Conservation (phyloP, 2,888 invertebrate species). For the Esperia sulphurella region DNA sequence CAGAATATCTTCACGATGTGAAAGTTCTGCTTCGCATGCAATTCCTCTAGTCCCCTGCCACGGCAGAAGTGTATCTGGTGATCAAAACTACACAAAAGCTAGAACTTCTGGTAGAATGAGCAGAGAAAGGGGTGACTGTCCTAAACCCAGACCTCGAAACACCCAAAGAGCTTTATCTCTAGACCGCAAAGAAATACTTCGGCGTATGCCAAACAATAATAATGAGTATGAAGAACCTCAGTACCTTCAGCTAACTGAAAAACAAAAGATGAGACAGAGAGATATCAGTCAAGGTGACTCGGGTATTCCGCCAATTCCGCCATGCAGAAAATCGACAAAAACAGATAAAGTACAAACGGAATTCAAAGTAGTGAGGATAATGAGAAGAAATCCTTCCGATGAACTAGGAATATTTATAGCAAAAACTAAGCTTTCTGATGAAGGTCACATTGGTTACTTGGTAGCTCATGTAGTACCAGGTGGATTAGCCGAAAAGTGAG, state of each 20-base stretch:
- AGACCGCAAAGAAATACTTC: conserved; percentile 75
- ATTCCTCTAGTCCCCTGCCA: conserved; percentile 59
- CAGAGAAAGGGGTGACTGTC: conserved; percentile 55
- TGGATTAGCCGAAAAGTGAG: conserved; percentile 84
- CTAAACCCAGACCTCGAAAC: conserved; percentile 54
- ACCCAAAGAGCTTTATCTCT: conserved; percentile 76
- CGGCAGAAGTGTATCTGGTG: conserved; percentile 71
- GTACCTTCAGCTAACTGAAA: conserved; percentile 69
- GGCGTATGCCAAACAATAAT: conserved; percentile 66
- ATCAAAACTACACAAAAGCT: conserved; percentile 60
- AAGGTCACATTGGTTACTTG: conserved; percentile 82
- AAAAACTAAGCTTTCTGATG: conserved; percentile 80
- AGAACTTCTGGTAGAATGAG: conserved; percentile 64
- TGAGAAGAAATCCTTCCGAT: conserved; percentile 77
- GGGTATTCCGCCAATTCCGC: conserved; percentile 74
- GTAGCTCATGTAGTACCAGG: conserved; percentile 86
- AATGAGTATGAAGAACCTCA: conserved; percentile 62
- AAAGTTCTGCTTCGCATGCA: conserved; percentile 72
- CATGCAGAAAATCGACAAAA: conserved; percentile 58
- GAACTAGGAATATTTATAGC: conserved; percentile 87
- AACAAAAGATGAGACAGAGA: conserved; percentile 71
- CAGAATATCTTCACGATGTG: conserved; percentile 73
- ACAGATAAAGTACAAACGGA: conserved; percentile 51
- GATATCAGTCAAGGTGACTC: conserved; percentile 55
- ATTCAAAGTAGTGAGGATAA: conserved; percentile 77